Percentiles rank a stretch among this genome's conserved stretches.
phyloP scores from a whole-genome alignment of 2,113 vertebrate genomes.

The Leiothrix lutea region DNA sequence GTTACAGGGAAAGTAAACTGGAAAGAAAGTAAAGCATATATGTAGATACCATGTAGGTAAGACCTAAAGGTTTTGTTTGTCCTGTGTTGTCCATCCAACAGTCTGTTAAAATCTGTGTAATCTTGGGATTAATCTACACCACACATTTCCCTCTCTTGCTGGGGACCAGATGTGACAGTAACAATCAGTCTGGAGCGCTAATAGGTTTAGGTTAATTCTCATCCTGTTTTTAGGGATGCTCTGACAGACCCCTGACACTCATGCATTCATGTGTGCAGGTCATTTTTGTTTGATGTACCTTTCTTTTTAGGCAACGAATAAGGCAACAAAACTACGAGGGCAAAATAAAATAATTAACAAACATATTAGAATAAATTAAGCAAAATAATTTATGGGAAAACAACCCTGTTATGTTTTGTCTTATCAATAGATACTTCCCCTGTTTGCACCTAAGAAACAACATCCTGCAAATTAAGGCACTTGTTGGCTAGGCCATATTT shows the following conservation, averaged over 20 bases:
- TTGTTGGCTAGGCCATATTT: background rate
- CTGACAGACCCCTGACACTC: background rate
- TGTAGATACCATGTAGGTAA: background rate
- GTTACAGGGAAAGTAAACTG: background rate
- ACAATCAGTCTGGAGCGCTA: slow-evolving; percentile 11
- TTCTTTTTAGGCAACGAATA: background rate
- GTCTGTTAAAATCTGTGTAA: background rate
- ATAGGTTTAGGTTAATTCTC: slow-evolving; percentile 22
- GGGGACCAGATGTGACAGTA: background rate
- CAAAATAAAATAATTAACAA: background rate
- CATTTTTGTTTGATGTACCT: background rate
- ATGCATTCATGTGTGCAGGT: background rate
- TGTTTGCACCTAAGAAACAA: background rate
- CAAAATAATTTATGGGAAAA: background rate
- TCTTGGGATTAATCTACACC: background rate
- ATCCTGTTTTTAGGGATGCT: background rate
- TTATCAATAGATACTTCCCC: background rate
- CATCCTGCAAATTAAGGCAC: background rate
- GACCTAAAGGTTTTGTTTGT: background rate
- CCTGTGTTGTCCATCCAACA: background rate
- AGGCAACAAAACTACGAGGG: background rate
- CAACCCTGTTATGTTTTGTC: background rate
- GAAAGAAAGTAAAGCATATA: background rate
- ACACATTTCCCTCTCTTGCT: background rate
- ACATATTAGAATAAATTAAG: background rate